Conservation (phyloP, 53 echinoderm and acorn worm genomes). For the Paelopatides confundens region DNA sequence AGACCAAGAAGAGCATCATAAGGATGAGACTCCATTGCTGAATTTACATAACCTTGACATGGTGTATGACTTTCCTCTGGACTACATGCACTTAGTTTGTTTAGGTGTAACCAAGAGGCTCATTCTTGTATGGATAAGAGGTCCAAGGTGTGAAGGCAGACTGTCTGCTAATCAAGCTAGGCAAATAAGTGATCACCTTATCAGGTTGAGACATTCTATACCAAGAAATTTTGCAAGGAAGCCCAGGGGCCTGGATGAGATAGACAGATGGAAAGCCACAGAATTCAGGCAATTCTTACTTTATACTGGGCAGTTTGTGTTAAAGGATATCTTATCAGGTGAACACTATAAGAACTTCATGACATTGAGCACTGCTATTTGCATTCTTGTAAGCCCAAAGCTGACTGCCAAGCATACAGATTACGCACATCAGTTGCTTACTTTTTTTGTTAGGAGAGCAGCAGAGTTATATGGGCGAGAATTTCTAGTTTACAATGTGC, state of each 20-base stretch:
- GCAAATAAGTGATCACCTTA: conserved; percentile 40
- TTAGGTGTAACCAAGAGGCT: conserved; percentile 59
- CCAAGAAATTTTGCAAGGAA: conserved; percentile 68
- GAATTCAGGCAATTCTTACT: conserved; percentile 69
- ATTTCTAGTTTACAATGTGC: conserved; percentile 76
- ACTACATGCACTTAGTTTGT: conserved; percentile 69
- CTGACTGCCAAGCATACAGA: conserved; percentile 38
- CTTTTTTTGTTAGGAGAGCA: not conserved
- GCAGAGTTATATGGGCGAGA: conserved; percentile 63
- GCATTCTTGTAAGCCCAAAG: conserved; percentile 54
- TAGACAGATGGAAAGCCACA: conserved; percentile 80
- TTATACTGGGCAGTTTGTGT: conserved; percentile 70
- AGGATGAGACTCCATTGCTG: conserved; percentile 44
- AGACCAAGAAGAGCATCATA: conserved; percentile 56
- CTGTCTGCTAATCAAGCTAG: conserved; percentile 49
- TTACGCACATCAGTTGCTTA: conserved; percentile 28
- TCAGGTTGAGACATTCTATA: conserved; percentile 10
- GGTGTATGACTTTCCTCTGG: conserved; percentile 67
- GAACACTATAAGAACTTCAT: conserved; percentile 67
- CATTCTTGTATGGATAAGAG: conserved; percentile 68
- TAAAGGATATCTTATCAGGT: conserved; percentile 52
- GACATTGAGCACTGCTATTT: conserved; percentile 69
- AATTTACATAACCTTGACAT: conserved; percentile 61
- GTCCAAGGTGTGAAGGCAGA: conserved; percentile 54
- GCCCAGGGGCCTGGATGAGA: conserved; percentile 59